These are phyloP conservation scores for Phocides pigmalion DNA, from an alignment of 1,140 invertebrate species.

Conservation along the genomic window DNA sequence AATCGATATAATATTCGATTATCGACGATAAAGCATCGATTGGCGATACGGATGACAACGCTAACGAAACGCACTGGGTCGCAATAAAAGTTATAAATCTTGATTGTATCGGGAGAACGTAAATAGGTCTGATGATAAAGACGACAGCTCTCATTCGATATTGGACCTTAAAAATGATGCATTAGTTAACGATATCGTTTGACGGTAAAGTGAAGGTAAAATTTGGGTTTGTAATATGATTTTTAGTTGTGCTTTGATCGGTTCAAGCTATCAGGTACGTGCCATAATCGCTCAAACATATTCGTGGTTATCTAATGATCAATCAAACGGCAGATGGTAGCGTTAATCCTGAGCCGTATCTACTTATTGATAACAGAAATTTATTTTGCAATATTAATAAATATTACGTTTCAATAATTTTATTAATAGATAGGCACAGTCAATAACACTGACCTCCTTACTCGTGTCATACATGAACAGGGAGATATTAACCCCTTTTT, in stretches of 20 bases:
- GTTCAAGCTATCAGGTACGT: slow-evolving; percentile 40
- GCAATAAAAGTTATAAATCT: slow-evolving; percentile 48
- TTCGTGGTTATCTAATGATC: slow-evolving; percentile 45
- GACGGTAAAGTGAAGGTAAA: slow-evolving; percentile 15
- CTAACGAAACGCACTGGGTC: slow-evolving; percentile 47
- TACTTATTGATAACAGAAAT: slow-evolving; percentile 31
- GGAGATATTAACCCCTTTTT: too few species aligned
- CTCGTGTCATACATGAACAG: too few species aligned
- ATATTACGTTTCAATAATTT: background rate
- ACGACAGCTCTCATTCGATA: slow-evolving; percentile 24
- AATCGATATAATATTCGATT: slow-evolving; percentile 60
- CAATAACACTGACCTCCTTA: too few species aligned
- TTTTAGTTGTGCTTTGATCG: slow-evolving; percentile 39
- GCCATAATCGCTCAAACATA: slow-evolving; percentile 39
- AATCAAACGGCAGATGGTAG: slow-evolving; percentile 49
- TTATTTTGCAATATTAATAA: slow-evolving; percentile 25
- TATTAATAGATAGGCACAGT: too few species aligned
- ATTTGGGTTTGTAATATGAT: slow-evolving; percentile 35
- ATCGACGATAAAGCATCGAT: slow-evolving; percentile 49
- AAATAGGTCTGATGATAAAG: slow-evolving; percentile 45
- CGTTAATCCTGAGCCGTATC: slow-evolving; percentile 37
- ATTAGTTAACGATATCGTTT: slow-evolving; percentile 20
- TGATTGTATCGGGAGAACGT: slow-evolving; percentile 45
- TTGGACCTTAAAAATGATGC: slow-evolving; percentile 31
- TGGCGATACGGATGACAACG: slow-evolving; percentile 49